phyloP scores from a whole-genome alignment of 2,888 invertebrate genomes.

The Marasmarcha lunaedactyla region DNA sequence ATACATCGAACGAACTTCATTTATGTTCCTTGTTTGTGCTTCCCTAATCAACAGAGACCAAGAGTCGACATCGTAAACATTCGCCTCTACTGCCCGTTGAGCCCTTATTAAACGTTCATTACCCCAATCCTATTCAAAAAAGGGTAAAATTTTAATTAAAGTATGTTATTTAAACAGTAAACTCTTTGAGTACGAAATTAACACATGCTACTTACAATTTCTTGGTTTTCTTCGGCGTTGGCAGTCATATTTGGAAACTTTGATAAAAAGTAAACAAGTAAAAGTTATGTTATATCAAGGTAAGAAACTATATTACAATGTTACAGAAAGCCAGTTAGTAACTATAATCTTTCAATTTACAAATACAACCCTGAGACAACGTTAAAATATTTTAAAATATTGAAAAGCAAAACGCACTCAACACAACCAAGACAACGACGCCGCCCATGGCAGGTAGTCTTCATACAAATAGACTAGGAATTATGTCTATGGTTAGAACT shows the following conservation, averaged over 20 bases:
- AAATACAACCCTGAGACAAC: too few relatives aligned
- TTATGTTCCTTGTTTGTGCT: constrained; percentile 87
- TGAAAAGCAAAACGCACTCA: too few relatives aligned
- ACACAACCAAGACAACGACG: too few relatives aligned
- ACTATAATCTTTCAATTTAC: too few relatives aligned
- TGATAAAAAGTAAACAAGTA: too few relatives aligned
- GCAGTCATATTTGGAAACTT: background rate
- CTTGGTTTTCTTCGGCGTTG: constrained; percentile 28
- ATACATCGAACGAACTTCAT: constrained; percentile 91
- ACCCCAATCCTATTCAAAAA: constrained; percentile 82
- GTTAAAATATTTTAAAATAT: too few relatives aligned
- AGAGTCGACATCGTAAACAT: constrained; percentile 95
- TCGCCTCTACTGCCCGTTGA: constrained; percentile 87
- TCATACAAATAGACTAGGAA: too few relatives aligned
- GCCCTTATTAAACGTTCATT: constrained; percentile 87
- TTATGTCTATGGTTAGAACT: too few relatives aligned
- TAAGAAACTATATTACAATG: too few relatives aligned
- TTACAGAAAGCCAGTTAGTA: too few relatives aligned
- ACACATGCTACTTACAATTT: constrained; percentile 53
- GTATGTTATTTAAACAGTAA: background rate
- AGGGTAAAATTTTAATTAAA: constrained; percentile 3
- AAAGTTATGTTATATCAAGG: too few relatives aligned
- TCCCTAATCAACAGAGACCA: constrained; percentile 97
- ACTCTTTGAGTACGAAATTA: constrained; percentile 1
- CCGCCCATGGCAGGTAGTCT: too few relatives aligned